A percentile compares a stretch with the other conserved stretches of the same genome.
Evolutionary conservation across 2,797 vertebrate species (phyloP).

Genomic region (Fistularia tabacaria): DNA sequence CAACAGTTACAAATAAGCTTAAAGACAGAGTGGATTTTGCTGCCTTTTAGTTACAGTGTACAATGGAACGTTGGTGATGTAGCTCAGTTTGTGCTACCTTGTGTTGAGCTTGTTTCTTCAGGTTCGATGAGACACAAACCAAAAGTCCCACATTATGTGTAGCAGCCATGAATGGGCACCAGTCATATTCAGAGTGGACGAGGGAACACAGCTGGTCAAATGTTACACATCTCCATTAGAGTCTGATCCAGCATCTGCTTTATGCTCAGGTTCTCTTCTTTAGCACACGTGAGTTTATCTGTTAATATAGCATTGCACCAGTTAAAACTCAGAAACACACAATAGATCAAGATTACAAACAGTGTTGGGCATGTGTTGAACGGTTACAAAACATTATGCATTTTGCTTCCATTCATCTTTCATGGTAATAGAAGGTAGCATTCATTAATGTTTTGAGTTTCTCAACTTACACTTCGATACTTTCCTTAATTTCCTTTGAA

Average conservation of each 20-base stretch:
- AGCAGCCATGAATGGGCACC: conserved; percentile 23
- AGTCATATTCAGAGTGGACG: conserved; percentile 35
- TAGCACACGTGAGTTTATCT: conserved; percentile 93
- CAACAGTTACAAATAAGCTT: conserved; percentile 44
- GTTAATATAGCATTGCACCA: conserved; percentile 73
- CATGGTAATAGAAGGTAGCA: too few species aligned
- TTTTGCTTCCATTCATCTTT: not conserved
- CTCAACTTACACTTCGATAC: too few species aligned
- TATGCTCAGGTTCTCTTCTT: conserved; percentile 91
- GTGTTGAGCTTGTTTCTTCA: conserved; percentile 24
- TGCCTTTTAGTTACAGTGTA: conserved; percentile 32
- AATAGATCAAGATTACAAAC: conserved; percentile 5
- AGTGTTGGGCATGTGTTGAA: conserved; percentile 8
- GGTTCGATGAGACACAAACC: conserved; percentile 8
- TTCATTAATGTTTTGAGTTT: too few species aligned
- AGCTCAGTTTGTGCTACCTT: conserved; percentile 35
- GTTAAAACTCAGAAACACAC: conserved; percentile 36
- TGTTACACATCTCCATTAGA: conserved; percentile 94
- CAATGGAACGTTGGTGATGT: conserved; percentile 11
- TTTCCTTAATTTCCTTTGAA: not conserved
- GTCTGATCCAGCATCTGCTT: conserved; percentile 97
- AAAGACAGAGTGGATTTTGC: conserved; percentile 21
- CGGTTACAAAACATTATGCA: not conserved
- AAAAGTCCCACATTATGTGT: conserved; percentile 10
- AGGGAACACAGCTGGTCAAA: conserved; percentile 77